Conservation (phyloP, 1,140 invertebrate species). For the Drosophila pachea region DNA sequence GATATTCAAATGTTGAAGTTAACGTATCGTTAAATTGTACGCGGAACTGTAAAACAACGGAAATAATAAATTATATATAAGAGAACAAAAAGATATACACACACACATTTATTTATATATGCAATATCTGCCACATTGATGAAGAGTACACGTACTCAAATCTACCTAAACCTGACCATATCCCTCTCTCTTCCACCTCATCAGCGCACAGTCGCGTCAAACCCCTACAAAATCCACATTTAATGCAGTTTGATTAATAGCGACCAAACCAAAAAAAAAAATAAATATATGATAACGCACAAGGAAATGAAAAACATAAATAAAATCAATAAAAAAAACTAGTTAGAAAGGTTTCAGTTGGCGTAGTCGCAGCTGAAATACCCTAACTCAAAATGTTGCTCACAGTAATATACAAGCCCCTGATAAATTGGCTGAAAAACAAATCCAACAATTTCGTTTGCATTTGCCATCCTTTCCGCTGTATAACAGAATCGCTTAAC, state of each 20-base stretch:
- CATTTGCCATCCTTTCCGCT: background rate
- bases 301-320: slow-evolving; percentile 34
- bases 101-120: background rate
- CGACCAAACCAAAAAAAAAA: slow-evolving; percentile 43
- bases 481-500: slow-evolving; percentile 5
- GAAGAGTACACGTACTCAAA: slow-evolving; percentile 48
- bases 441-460: too few relatives aligned
- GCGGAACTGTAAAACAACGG: slow-evolving; percentile 82
- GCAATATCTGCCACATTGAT: slow-evolving; percentile 59
- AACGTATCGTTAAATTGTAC: slow-evolving; percentile 91
- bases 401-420: background rate
- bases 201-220: background rate
- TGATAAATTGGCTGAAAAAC: too few relatives aligned
- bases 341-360: background rate
- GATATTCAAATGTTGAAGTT: slow-evolving; percentile 91
- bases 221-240: slow-evolving; percentile 31
- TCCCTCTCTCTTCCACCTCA: background rate
- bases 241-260: slow-evolving; percentile 71
- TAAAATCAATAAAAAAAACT: slow-evolving; percentile 7
- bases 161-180: background rate
- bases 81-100: background rate
- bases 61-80: slow-evolving; percentile 12
- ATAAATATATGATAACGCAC: slow-evolving; percentile 29
- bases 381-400: slow-evolving; percentile 1
- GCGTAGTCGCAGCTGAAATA: slow-evolving; percentile 1